phyloP scores from a whole-genome alignment of 2,888 invertebrate species.

The Leucoptera coffeella region DNA sequence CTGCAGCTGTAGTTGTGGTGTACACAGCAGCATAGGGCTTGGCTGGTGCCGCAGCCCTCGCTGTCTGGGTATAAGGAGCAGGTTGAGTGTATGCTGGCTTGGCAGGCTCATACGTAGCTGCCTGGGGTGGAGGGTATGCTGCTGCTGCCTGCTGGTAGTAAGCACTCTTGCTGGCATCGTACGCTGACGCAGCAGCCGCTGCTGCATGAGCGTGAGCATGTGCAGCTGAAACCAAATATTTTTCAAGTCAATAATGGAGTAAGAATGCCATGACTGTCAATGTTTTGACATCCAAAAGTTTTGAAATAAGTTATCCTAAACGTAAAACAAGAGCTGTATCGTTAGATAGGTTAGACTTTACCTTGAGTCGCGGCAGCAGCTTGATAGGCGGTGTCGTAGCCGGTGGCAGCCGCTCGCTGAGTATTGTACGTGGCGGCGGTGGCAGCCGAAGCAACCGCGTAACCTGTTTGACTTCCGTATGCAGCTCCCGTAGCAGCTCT shows the following conservation, averaged over 20 bases:
- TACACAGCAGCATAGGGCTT: conserved; percentile 54
- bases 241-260: background rate
- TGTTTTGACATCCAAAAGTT: too few species aligned
- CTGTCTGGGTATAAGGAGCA: conserved; percentile 63
- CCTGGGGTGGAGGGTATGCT: conserved; percentile 59
- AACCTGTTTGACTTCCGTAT: conserved; percentile 79
- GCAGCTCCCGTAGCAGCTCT: conserved; percentile 72
- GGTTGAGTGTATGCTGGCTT: conserved; percentile 68
- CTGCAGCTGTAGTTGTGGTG: conserved; percentile 50
- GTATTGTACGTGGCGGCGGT: conserved; percentile 82
- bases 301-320: too few species aligned
- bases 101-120: conserved; percentile 55
- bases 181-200: conserved; percentile 57
- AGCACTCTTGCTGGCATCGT: conserved; percentile 78
- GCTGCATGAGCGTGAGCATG: conserved; percentile 43
- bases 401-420: conserved; percentile 70
- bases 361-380: conserved; percentile 75
- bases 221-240: conserved; percentile 14
- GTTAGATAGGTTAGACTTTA: too few species aligned
- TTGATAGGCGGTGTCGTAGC: conserved; percentile 79
- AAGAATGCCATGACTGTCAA: too few species aligned
- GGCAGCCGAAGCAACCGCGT: conserved; percentile 75
- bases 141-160: conserved; percentile 79
- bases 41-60: too few species aligned
- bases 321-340: too few species aligned